These are phyloP conservation scores for Catamblyrhynchus diadema DNA, from an alignment of 2,797 vertebrate species.

Conservation along the genomic window DNA sequence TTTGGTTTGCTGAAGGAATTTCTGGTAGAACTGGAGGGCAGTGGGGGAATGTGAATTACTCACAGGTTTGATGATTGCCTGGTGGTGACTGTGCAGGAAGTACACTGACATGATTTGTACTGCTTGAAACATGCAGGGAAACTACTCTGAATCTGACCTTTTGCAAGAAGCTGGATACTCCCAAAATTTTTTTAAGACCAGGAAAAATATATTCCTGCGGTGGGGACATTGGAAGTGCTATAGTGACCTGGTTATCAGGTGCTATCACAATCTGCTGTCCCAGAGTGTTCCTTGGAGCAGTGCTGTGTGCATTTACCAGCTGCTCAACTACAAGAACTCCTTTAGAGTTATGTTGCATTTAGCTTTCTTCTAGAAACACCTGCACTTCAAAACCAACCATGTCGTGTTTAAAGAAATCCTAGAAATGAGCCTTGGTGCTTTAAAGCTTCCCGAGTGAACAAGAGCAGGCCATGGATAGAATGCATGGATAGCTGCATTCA, in stretches of 20 bases:
- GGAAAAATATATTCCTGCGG: fast-evolving
- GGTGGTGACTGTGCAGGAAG: not conserved
- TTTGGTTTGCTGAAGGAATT: not conserved
- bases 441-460: fast-evolving
- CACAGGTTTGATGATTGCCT: not conserved
- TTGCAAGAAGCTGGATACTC: not conserved
- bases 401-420: not conserved
- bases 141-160: not conserved
- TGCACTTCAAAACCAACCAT: not conserved
- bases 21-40: not conserved
- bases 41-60: not conserved
- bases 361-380: not conserved
- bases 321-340: not conserved
- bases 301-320: not conserved
- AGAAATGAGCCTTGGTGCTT: not conserved
- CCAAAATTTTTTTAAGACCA: not conserved
- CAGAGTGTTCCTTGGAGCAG: not conserved
- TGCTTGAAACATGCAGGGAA: not conserved
- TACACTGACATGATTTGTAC: not conserved
- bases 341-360: not conserved
- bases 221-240: no score
- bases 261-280: not conserved
- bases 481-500: not conserved
- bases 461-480: not conserved
- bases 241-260: not conserved